Conservation (phyloP, 1,140 invertebrate species). For the Zaprionus capensis region DNA sequence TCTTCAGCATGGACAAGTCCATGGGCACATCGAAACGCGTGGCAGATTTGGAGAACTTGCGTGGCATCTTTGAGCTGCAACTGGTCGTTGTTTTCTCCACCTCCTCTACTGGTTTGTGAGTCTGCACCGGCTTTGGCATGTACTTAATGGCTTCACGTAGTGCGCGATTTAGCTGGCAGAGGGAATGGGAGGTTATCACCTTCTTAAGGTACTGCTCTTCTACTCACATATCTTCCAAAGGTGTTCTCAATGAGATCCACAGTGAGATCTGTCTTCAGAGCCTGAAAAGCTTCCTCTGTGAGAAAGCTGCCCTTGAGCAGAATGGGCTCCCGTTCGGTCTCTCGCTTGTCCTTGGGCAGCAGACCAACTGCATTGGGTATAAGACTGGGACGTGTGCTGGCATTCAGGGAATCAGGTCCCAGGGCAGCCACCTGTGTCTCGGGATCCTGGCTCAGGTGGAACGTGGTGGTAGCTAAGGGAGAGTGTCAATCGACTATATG, state of each 20-base stretch:
- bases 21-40: conserved; percentile 88
- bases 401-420: conserved; percentile 80
- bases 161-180: conserved; percentile 68
- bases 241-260: conserved; percentile 81
- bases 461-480: conserved; percentile 69
- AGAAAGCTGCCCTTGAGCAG: conserved; percentile 78
- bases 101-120: conserved; percentile 51
- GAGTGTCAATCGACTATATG: background rate
- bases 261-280: conserved; percentile 74
- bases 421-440: conserved; percentile 82
- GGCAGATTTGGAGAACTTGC: conserved; percentile 87
- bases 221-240: conserved; percentile 79
- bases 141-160: conserved; percentile 78
- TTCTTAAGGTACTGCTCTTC: background rate
- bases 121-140: conserved; percentile 52
- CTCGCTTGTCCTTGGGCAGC: conserved; percentile 71
- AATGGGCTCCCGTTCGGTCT: conserved; percentile 64
- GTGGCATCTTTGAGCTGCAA: conserved; percentile 84
- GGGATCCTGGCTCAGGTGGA: conserved; percentile 80
- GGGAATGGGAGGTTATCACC: background rate
- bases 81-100: conserved; percentile 33
- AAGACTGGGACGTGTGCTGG: conserved; percentile 79
- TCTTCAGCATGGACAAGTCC: conserved; percentile 85
- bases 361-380: conserved; percentile 72
- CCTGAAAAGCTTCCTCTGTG: conserved; percentile 80